phyloP scores from a whole-genome alignment of 2,113 vertebrate genomes.

The Bombycilla garrulus region DNA sequence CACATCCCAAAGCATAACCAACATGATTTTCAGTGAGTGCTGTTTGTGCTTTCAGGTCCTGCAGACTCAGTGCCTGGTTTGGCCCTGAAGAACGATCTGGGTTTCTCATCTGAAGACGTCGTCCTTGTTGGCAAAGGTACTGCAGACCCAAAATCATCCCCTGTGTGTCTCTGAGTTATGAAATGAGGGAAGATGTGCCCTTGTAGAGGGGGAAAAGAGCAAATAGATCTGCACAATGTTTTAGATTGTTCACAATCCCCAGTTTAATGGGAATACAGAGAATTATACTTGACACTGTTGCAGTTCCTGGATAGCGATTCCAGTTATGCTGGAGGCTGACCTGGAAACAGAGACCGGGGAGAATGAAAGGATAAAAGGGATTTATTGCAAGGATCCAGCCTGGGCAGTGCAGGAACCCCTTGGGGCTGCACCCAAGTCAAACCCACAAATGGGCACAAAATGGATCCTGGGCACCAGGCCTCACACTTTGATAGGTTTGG shows the following conservation, averaged over 20 bases:
- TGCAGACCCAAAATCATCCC: neutral
- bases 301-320: neutral
- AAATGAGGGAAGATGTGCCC: neutral
- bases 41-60: conserved; percentile 32
- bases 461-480: no score
- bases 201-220: neutral
- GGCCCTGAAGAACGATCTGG: conserved; percentile 58
- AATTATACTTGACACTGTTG: fast-evolving
- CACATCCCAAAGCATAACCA: fast-evolving
- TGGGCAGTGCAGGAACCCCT: no score
- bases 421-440: no score
- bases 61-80: conserved; percentile 52
- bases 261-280: neutral
- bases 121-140: conserved; percentile 85
- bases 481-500: no score
- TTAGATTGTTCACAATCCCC: neutral
- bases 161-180: neutral
- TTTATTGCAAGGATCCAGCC: no score
- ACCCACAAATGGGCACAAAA: no score
- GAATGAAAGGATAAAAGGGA: no score
- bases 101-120: conserved; percentile 75
- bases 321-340: no score
- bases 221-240: neutral
- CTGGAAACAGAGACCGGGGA: no score
- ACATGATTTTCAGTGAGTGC: fast-evolving